Percentiles rank a stretch among this genome's conserved stretches.
Evolutionary conservation across 2,888 invertebrate species (phyloP).

Genomic region (Esperia sulphurella): DNA sequence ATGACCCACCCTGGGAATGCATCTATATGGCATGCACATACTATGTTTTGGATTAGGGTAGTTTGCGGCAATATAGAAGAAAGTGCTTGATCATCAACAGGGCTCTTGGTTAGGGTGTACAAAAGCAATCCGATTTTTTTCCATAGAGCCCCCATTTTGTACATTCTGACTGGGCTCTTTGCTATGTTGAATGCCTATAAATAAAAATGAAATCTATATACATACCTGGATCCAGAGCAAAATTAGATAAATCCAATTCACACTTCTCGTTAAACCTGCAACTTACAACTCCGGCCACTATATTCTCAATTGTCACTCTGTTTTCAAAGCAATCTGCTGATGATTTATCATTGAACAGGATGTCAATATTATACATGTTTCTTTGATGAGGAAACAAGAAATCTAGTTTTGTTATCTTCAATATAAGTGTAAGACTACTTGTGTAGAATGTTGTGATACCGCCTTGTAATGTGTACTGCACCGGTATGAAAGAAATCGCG

Average conservation of each 20-base stretch:
- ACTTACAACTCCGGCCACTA: constrained; percentile 48
- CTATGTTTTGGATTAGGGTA: too few relatives aligned
- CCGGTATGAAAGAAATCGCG: constrained; percentile 40
- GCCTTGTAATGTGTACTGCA: constrained; percentile 36
- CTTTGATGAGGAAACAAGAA: constrained; percentile 58
- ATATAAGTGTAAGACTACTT: constrained; percentile 44
- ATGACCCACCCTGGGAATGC: too few relatives aligned
- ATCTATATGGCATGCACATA: too few relatives aligned
- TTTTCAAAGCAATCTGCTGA: constrained; percentile 51
- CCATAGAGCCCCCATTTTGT: too few relatives aligned
- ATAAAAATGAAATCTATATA: neutral
- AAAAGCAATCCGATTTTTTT: too few relatives aligned
- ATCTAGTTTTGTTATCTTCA: constrained; percentile 53
- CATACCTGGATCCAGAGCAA: constrained; percentile 57
- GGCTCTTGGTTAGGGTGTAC: too few relatives aligned
- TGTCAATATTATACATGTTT: constrained; percentile 56
- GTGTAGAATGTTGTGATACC: constrained; percentile 56
- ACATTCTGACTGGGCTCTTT: too few relatives aligned
- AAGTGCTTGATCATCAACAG: too few relatives aligned
- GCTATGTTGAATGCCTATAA: too few relatives aligned
- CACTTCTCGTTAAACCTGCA: constrained; percentile 44
- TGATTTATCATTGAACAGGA: constrained; percentile 57
- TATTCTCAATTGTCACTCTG: constrained; percentile 43
- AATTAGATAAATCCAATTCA: constrained; percentile 57
- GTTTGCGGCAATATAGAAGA: too few relatives aligned